Percentiles rank a stretch among this genome's conserved stretches.
phyloP scores from a whole-genome alignment of 2,888 invertebrate species.

The Drosophila merina region DNA sequence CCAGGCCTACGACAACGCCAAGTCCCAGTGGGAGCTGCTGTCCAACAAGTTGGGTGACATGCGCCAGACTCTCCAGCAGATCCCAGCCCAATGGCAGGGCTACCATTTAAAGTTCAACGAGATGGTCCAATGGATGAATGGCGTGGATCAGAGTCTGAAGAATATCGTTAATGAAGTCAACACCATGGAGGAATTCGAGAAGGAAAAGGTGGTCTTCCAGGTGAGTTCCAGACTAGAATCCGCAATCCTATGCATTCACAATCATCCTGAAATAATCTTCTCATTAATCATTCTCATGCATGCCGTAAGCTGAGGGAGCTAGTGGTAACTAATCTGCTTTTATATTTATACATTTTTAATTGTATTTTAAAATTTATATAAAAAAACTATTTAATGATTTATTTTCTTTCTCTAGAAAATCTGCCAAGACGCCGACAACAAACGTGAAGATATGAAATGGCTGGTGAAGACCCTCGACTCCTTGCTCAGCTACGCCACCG shows the following conservation, averaged over 20 bases:
- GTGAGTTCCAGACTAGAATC: conserved; percentile 84
- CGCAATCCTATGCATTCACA: conserved; percentile 3
- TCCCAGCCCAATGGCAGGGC: conserved; percentile 95
- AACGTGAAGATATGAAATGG: conserved; percentile 98
- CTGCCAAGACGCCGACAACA: conserved; percentile 94
- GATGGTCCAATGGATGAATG: conserved; percentile 96
- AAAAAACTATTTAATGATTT: too few relatives aligned
- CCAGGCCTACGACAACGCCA: conserved; percentile 87
- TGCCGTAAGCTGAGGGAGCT: conserved; percentile 84
- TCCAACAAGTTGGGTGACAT: conserved; percentile 89
- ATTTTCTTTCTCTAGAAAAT: conserved; percentile 87
- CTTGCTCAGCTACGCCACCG: conserved; percentile 92
- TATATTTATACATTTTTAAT: conserved; percentile 11
- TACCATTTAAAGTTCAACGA: conserved; percentile 92
- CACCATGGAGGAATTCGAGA: conserved; percentile 94
- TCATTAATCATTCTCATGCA: conserved; percentile 54
- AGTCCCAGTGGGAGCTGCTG: conserved; percentile 90
- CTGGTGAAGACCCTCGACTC: conserved; percentile 95
- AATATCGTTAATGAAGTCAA: conserved; percentile 93
- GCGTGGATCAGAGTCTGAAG: conserved; percentile 92
- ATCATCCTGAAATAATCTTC: conserved; percentile 25
- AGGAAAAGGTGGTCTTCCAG: conserved; percentile 95
- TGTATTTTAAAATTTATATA: conserved; percentile 6
- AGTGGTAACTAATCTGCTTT: conserved; percentile 83
- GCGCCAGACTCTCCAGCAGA: conserved; percentile 90